A percentile compares a stretch with the other conserved stretches of the same genome.
Conservation (phyloP, 2,797 vertebrate species). For the Taeniopygia guttata region DNA sequence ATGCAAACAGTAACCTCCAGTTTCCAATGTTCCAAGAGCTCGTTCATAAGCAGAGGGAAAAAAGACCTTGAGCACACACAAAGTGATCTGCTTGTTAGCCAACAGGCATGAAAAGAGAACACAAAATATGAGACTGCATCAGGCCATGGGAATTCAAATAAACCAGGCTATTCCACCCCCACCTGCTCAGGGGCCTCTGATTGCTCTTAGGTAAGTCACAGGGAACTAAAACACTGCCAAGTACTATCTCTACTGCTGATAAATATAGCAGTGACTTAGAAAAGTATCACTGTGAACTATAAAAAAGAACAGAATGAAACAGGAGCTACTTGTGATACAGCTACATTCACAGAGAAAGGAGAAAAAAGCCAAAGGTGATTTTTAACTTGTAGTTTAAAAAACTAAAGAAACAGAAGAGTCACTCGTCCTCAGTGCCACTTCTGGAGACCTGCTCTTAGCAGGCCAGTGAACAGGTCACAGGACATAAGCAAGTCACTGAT, state of each 20-base stretch:
- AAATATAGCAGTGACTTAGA: neutral
- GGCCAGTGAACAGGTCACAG: neutral
- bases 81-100: neutral
- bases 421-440: neutral
- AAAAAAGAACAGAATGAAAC: neutral
- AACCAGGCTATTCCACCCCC: neutral
- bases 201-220: neutral
- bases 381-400: neutral
- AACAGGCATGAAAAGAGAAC: neutral
- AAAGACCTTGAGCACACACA: neutral
- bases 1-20: neutral
- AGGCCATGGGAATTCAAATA: neutral
- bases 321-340: neutral
- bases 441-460: neutral
- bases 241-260: neutral
- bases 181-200: neutral
- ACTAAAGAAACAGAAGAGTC: neutral
- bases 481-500: neutral
- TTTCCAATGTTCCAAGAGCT: neutral
- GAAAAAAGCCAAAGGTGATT: neutral
- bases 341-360: neutral
- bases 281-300: neutral
- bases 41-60: neutral
- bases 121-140: neutral
- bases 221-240: neutral